Conservation (phyloP, 2,797 vertebrate genomes). For the Arremon aurantiirostris region DNA sequence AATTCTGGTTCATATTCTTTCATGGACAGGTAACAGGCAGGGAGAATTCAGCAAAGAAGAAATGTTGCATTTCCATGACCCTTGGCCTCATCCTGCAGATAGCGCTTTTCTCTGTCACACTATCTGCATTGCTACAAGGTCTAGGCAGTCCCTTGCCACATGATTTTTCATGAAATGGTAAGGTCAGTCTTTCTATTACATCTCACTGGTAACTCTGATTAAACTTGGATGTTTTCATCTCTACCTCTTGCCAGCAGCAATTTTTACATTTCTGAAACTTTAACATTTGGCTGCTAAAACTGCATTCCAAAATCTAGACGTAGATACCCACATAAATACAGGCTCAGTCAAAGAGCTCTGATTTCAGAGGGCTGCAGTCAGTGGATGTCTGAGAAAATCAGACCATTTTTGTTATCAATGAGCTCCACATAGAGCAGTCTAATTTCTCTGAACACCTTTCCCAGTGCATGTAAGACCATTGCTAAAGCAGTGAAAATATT, state of each 20-base stretch:
- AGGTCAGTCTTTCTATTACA: not conserved
- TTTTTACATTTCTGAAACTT: not conserved
- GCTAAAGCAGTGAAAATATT: not conserved
- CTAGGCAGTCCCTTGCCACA: not conserved
- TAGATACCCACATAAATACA: not conserved
- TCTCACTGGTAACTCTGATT: not conserved
- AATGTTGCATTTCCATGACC: not conserved
- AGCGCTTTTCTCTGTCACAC: not conserved
- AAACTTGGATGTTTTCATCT: not conserved
- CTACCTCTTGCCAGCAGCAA: not conserved
- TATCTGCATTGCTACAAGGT: not conserved
- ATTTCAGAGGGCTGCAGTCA: not conserved
- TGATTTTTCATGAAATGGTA: not conserved
- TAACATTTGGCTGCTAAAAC: not conserved
- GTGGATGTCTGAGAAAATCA: not conserved
- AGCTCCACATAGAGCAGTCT: not conserved
- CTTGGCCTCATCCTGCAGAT: not conserved
- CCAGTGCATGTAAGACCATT: not conserved
- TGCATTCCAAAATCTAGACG: not conserved
- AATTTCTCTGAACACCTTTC: not conserved
- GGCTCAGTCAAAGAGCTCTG: not conserved
- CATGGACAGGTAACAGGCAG: fast-evolving
- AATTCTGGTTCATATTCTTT: not conserved
- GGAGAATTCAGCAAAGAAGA: not conserved
- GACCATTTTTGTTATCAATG: not conserved